phyloP scores from a whole-genome alignment of 2,888 invertebrate species.

The Altica lythri region DNA sequence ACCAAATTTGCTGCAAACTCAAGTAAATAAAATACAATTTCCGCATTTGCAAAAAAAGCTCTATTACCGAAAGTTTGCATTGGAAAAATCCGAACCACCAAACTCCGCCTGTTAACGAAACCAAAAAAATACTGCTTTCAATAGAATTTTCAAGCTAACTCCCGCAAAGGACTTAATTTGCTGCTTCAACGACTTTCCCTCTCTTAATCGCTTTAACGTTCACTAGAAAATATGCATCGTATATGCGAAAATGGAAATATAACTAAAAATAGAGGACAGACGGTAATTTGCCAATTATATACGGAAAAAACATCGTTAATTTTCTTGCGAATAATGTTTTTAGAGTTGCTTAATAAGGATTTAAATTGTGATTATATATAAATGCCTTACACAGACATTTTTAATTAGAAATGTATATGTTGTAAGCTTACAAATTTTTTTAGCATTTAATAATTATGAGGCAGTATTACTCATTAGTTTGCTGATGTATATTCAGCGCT shows the following conservation, averaged over 20 bases:
- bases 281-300: conserved; percentile 6
- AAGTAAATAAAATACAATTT: no score
- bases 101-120: conserved; percentile 2
- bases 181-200: conserved; percentile 16
- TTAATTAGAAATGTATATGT: no score
- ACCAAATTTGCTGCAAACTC: no score
- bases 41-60: conserved; percentile 1
- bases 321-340: no score
- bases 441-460: no score
- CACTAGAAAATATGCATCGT: conserved; percentile 15
- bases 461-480: no score
- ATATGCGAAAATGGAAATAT: conserved; percentile 18
- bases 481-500: no score
- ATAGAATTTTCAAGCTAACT: conserved; percentile 15
- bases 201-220: conserved; percentile 3
- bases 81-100: conserved; percentile 3
- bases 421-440: no score
- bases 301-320: conserved; percentile 2
- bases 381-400: no score
- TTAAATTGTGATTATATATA: no score
- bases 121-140: conserved; percentile 4
- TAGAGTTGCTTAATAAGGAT: no score
- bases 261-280: conserved; percentile 5
- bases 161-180: conserved; percentile 27
- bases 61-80: conserved; percentile 2